A percentile compares a stretch with the other conserved stretches of the same genome.
Evolutionary conservation across 2,888 invertebrate genomes (phyloP).

Genomic region (Macaria liturata): DNA sequence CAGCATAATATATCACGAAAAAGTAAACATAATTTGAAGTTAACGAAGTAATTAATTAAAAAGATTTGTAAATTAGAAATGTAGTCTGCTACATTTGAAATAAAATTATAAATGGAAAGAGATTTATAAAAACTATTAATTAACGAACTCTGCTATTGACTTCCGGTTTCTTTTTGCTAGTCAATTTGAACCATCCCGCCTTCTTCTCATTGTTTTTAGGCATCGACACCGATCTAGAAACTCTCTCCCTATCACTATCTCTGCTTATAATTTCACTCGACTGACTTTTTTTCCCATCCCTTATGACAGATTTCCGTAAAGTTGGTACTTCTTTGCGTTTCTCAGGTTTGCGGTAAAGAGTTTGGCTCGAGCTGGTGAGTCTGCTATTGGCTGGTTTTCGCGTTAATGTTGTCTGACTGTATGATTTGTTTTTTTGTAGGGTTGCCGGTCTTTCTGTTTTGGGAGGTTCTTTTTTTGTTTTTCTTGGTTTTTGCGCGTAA

Average conservation of each 20-base stretch:
- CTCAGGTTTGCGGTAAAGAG: slow-evolving; percentile 72
- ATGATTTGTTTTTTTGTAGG: slow-evolving; percentile 76
- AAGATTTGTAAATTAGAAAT: too few species aligned
- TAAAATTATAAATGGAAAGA: background rate
- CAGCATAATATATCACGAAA: slow-evolving; percentile 1
- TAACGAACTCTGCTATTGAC: slow-evolving; percentile 71
- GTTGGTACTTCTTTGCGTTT: slow-evolving; percentile 65
- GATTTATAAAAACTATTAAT: slow-evolving; percentile 14
- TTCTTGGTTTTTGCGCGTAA: slow-evolving; percentile 86
- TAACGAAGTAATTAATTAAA: background rate
- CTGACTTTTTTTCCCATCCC: slow-evolving; percentile 78
- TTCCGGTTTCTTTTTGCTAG: slow-evolving; percentile 75
- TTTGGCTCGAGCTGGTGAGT: slow-evolving; percentile 67
- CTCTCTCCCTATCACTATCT: slow-evolving; percentile 74
- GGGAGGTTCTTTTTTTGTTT: slow-evolving; percentile 56
- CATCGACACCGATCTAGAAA: slow-evolving; percentile 87
- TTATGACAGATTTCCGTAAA: slow-evolving; percentile 68
- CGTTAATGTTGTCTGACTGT: slow-evolving; percentile 72
- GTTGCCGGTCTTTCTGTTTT: slow-evolving; percentile 68
- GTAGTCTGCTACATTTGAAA: too few species aligned
- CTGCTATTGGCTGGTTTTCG: slow-evolving; percentile 61
- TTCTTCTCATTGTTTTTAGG: slow-evolving; percentile 88
- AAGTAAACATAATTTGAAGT: background rate
- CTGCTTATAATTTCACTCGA: slow-evolving; percentile 85
- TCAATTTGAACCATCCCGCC: slow-evolving; percentile 88